Percentiles rank a stretch among this genome's conserved stretches.
These are phyloP conservation scores for Sebastes variabilis DNA, from an alignment of 2,797 vertebrate genomes.

Conservation along the genomic window DNA sequence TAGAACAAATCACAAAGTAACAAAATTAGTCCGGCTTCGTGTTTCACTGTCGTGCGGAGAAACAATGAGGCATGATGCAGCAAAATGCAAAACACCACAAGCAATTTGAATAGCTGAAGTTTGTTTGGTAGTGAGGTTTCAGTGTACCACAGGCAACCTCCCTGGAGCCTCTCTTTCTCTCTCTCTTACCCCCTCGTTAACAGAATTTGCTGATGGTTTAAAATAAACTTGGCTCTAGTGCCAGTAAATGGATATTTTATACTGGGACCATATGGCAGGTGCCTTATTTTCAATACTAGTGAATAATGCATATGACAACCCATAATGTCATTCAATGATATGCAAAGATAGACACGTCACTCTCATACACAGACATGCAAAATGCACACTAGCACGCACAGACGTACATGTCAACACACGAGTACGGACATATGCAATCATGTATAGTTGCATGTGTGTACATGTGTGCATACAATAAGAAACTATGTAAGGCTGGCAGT, in stretches of 20 bases:
- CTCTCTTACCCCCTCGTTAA: conserved; percentile 37
- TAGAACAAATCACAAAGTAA: conserved; percentile 8
- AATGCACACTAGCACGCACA: conserved; percentile 1
- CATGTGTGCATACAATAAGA: background rate
- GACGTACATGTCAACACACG: background rate
- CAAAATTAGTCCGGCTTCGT: background rate
- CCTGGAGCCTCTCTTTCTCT: conserved; percentile 16
- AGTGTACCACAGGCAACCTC: conserved; percentile 34
- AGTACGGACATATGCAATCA: background rate
- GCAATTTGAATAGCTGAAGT: conserved; percentile 36
- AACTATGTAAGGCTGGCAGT: background rate
- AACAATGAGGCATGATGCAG: conserved; percentile 37
- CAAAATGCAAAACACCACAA: conserved; percentile 55
- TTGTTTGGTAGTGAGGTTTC: conserved; percentile 43
- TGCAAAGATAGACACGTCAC: conserved; percentile 12
- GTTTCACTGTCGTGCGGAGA: conserved; percentile 1
- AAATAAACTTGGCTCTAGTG: conserved; percentile 53
- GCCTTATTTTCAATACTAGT: conserved; percentile 61
- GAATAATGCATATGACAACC: conserved; percentile 74
- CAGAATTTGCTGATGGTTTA: conserved; percentile 66
- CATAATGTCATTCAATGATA: conserved; percentile 38
- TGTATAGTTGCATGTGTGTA: background rate
- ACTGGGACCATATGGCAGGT: conserved; percentile 69
- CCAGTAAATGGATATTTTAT: conserved; percentile 61
- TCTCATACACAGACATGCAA: conserved; percentile 7